phyloP scores from a whole-genome alignment of 1,140 invertebrate species.

The Ceratosolen solmsi region DNA sequence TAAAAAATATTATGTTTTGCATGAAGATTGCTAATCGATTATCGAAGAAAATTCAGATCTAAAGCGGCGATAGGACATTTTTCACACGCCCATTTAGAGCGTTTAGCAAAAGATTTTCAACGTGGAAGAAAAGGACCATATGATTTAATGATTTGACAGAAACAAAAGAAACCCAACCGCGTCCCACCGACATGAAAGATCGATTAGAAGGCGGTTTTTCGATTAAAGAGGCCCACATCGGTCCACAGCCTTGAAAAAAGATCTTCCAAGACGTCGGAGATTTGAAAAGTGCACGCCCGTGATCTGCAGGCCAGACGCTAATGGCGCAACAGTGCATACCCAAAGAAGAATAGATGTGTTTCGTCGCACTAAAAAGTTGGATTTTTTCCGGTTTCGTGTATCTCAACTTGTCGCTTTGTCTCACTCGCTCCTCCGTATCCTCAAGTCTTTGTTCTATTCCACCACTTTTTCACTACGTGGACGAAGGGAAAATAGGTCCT shows the following conservation, averaged over 20 bases:
- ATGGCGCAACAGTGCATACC: background rate
- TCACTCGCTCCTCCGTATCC: constrained; percentile 3
- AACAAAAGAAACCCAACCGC: background rate
- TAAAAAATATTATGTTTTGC: background rate
- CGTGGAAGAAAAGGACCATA: background rate
- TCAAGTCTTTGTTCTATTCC: constrained; percentile 19
- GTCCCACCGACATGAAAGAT: constrained; percentile 2
- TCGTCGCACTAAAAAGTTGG: background rate
- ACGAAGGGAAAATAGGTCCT: constrained; percentile 34
- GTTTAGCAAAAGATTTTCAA: constrained; percentile 5
- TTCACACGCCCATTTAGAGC: background rate
- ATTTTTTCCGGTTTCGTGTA: constrained; percentile 27
- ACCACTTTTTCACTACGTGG: background rate
- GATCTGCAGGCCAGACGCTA: background rate
- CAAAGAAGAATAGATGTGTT: background rate
- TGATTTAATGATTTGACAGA: constrained; percentile 5
- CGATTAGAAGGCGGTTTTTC: background rate
- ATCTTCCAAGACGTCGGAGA: background rate
- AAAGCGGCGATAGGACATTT: background rate
- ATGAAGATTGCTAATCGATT: background rate
- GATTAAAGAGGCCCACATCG: constrained; percentile 1
- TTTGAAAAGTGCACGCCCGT: background rate
- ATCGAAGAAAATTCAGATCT: background rate
- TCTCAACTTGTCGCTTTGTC: constrained; percentile 34
- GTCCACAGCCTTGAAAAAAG: background rate